A percentile compares a stretch with the other conserved stretches of the same genome.
Conservation (phyloP, 2,113 vertebrate species). For the Nipponia nippon region DNA sequence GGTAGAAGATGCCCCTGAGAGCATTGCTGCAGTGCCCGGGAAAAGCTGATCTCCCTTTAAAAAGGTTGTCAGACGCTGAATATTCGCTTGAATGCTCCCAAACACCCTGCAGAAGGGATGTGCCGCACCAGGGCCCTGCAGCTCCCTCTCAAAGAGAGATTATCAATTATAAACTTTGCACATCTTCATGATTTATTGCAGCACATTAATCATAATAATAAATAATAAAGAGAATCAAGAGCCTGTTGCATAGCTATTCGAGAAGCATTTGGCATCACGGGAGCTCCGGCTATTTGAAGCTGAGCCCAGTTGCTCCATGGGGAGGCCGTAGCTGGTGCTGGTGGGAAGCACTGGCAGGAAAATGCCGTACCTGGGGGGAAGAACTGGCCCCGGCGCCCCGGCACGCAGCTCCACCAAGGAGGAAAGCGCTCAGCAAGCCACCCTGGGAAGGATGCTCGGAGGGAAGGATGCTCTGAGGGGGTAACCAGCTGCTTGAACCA, state of each 20-base stretch:
- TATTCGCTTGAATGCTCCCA: background rate
- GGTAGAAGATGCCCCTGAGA: background rate
- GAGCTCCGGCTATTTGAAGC: background rate
- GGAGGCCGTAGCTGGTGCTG: background rate
- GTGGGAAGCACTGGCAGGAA: background rate
- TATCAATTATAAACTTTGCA: background rate
- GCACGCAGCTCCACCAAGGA: background rate
- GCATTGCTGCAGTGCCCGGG: background rate
- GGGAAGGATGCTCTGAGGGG: background rate
- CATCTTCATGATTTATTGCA: background rate
- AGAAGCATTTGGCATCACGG: background rate
- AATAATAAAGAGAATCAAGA: background rate
- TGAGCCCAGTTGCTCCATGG: background rate
- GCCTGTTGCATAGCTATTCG: background rate
- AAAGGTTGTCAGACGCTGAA: background rate
- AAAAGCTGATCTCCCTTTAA: background rate
- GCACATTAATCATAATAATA: background rate
- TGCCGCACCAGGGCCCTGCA: background rate
- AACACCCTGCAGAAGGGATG: background rate
- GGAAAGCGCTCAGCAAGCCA: background rate
- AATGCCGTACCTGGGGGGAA: accelerated
- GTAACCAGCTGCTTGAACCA: background rate
- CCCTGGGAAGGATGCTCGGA: background rate
- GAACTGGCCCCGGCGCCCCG: background rate
- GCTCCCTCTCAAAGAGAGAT: background rate